A percentile compares a stretch with the other conserved stretches of the same genome.
Conservation (phyloP, 2,888 invertebrate species). For the Folsomia candida region DNA sequence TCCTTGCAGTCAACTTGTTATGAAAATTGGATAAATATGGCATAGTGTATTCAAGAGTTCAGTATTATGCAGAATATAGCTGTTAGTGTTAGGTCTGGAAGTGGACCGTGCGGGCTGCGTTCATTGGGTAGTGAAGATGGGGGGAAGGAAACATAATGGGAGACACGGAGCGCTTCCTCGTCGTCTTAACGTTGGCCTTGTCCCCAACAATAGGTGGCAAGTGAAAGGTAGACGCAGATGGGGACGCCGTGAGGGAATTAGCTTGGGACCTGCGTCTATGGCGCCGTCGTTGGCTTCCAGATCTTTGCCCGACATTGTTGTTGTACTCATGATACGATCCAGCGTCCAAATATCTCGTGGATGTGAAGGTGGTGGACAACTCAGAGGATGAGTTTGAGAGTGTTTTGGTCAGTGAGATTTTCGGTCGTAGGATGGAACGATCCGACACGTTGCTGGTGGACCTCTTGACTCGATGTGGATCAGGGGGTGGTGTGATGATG, state of each 20-base stretch:
- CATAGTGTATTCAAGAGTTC: too few relatives aligned
- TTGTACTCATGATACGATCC: not conserved
- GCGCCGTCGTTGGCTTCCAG: conserved; percentile 11
- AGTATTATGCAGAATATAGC: too few relatives aligned
- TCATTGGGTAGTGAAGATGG: not conserved
- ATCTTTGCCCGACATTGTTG: not conserved
- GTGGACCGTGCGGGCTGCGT: not conserved
- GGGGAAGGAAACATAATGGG: not conserved
- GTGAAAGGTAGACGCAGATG: not conserved
- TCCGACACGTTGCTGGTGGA: not conserved
- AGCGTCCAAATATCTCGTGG: not conserved
- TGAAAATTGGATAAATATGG: too few relatives aligned
- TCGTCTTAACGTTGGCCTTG: not conserved
- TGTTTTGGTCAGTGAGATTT: conserved; percentile 21
- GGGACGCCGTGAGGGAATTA: conserved; percentile 13
- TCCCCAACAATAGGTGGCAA: not conserved
- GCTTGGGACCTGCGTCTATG: conserved; percentile 33
- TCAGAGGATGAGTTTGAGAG: conserved; percentile 41
- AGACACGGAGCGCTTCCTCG: not conserved
- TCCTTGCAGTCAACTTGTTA: too few relatives aligned
- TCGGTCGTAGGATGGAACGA: not conserved
- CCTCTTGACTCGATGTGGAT: not conserved
- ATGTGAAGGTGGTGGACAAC: conserved; percentile 17
- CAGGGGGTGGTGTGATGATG: not conserved
- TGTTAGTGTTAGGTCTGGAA: too few relatives aligned